These are phyloP conservation scores for Lasiurus borealis DNA, from an alignment of 2,113 vertebrate species.

Conservation along the genomic window DNA sequence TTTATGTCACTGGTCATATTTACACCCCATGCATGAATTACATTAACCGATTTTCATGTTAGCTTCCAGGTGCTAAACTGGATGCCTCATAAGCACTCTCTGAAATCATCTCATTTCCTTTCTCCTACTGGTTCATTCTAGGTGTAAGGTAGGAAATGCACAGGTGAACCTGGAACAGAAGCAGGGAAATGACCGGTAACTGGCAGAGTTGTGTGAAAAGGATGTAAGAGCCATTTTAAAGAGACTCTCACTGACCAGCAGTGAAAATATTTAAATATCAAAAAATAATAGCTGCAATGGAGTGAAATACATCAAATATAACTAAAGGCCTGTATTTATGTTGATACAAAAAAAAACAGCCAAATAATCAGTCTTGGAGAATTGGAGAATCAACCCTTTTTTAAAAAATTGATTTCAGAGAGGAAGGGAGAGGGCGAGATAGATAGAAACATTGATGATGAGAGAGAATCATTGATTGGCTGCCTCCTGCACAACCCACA, in stretches of 20 bases:
- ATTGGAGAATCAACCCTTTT: not conserved
- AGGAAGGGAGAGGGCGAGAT: no score
- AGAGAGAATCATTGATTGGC: no score
- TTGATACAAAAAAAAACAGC: not conserved
- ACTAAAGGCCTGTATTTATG: not conserved
- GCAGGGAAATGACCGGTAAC: not conserved
- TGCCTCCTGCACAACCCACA: no score
- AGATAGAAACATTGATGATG: no score
- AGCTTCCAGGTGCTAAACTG: not conserved
- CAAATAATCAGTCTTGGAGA: not conserved
- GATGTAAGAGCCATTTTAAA: not conserved
- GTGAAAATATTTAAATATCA: slow-evolving; percentile 26
- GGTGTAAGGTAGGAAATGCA: not conserved
- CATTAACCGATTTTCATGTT: not conserved
- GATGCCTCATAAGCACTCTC: not conserved
- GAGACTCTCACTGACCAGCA: not conserved
- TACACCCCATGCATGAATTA: not conserved
- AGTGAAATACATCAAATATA: slow-evolving; percentile 5
- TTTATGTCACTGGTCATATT: not conserved
- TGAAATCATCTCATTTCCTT: not conserved
- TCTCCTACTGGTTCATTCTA: not conserved
- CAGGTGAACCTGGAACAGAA: not conserved
- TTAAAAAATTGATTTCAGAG: no score
- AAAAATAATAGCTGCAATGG: not conserved
- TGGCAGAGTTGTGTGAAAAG: not conserved